Base-by-base conservation (phyloP, 2,113 vertebrate genomes). In the Camelus bactrianus region DNA sequence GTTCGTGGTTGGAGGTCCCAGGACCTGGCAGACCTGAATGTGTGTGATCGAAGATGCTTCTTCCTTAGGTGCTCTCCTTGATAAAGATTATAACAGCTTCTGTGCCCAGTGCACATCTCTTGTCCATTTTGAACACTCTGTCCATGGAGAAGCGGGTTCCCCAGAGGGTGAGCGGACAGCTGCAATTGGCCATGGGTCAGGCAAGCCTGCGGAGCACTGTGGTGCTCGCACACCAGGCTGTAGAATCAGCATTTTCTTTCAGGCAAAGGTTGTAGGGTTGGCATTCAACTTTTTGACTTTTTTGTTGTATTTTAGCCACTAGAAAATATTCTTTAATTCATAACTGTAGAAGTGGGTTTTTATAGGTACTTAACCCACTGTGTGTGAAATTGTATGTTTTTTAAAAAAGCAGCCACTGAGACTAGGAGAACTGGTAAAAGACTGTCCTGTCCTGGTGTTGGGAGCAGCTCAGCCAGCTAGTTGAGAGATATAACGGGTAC, bases 261-360 rank as follows among this genome's bases (percentile, higher is more conserved):
- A 67, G 10, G n/a, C 77, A 28, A 75, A 17, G 26, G 11, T 38
- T 14, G 35, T 58, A 56, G 32, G 46, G 50, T 69, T 82, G 86
- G 56, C 38, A 8, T 72, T 76, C 1, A 26, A 81, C 79, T 62
- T 80, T 28, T 90, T 58, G 5, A 35, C 58, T 60, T 75, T 94
- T 35, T 72, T 83, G 48, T 56, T 95, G 90, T 54, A 16, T 60
- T 48, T 56, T 42, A 77, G 79, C 62, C n/a, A 28, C 56, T 86
- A 17, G 48, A n/a, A 92, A 77, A 76, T 60, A 19, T 52, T 84
- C 50, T 91, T 69, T 92, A 75, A 46, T n/a, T 60, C 54, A 88
- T 19, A 48, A 1, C 60, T 30, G 56, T 26, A 6, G 38, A 54
- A 20, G n/a, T 76, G 69, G 50, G n/a, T 83, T 83, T 83, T 93